Conservation (phyloP, 2,113 vertebrate genomes). For the Erythrolamprus reginae region DNA sequence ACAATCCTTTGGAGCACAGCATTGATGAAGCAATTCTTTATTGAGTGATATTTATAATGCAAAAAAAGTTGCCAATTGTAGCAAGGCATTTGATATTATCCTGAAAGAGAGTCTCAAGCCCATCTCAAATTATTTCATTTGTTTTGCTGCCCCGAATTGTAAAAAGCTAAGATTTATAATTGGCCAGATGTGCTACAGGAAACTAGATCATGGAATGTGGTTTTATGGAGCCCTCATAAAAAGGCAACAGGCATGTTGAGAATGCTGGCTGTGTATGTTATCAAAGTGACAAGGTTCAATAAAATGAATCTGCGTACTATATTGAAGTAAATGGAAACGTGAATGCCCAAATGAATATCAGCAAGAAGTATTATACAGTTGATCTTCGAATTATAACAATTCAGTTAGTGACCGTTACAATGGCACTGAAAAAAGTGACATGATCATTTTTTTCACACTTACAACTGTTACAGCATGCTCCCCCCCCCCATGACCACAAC, state of each 20-base stretch:
- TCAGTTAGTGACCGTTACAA: not conserved
- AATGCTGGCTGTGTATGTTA: constrained; percentile 30
- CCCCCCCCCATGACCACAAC: not conserved
- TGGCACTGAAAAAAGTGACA: not conserved
- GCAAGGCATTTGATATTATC: not conserved
- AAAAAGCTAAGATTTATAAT: constrained; percentile 58
- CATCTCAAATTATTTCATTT: constrained; percentile 8
- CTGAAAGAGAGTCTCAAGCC: not conserved
- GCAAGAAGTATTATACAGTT: not conserved
- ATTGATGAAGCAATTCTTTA: not conserved
- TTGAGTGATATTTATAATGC: not conserved
- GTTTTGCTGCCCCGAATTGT: constrained; percentile 20
- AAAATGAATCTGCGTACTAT: not conserved
- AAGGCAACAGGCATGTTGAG: constrained; percentile 54
- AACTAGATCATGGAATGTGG: constrained; percentile 26
- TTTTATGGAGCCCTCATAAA: constrained; percentile 62
- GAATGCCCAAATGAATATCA: not conserved
- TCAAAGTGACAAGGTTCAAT: not conserved
- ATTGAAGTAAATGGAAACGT: not conserved
- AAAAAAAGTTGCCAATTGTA: not conserved
- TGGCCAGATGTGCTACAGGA: constrained; percentile 36
- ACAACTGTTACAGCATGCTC: not conserved
- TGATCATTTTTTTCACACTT: not conserved
- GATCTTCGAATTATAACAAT: not conserved
- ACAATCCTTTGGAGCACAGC: not conserved